Evolutionary conservation across 2,888 invertebrate genomes (phyloP).

Genomic region (Dicyrtomina minuta): DNA sequence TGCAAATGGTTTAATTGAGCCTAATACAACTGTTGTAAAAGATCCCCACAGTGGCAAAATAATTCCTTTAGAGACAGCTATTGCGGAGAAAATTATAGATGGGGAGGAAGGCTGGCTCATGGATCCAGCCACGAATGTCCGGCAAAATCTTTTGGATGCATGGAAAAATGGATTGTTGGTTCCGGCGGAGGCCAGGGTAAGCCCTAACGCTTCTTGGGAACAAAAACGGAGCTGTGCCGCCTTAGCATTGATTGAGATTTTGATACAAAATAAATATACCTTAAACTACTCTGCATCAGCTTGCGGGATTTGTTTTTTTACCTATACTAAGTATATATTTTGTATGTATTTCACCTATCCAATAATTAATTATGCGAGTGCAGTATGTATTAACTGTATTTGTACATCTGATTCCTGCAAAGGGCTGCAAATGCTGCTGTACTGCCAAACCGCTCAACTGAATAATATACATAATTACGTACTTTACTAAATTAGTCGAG

Average conservation of each 20-base stretch:
- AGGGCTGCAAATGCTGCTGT: conserved; percentile 5
- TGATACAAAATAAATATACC: neutral
- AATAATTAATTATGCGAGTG: neutral
- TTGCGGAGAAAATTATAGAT: conserved; percentile 71
- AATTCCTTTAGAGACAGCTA: conserved; percentile 72
- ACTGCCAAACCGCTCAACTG: conserved; percentile 2
- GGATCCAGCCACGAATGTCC: conserved; percentile 59
- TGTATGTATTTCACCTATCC: conserved; percentile 1
- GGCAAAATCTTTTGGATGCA: conserved; percentile 77
- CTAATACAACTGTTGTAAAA: conserved; percentile 81
- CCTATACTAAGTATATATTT: neutral
- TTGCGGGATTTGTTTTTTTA: conserved; percentile 19
- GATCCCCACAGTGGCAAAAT: conserved; percentile 75
- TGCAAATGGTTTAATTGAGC: conserved; percentile 74
- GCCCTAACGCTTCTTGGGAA: conserved; percentile 57
- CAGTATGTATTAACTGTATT: neutral
- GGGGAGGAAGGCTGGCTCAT: conserved; percentile 71
- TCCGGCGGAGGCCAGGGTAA: conserved; percentile 90
- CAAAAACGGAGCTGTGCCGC: conserved; percentile 27
- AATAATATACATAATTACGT: neutral
- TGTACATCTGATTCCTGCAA: neutral
- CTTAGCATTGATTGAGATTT: conserved; percentile 23
- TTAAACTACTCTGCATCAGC: conserved; percentile 16
- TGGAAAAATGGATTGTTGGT: conserved; percentile 82
- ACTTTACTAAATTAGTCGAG: conserved; percentile 2